phyloP scores from a whole-genome alignment of 2,797 vertebrate genomes.

The Graptemys geographica region DNA sequence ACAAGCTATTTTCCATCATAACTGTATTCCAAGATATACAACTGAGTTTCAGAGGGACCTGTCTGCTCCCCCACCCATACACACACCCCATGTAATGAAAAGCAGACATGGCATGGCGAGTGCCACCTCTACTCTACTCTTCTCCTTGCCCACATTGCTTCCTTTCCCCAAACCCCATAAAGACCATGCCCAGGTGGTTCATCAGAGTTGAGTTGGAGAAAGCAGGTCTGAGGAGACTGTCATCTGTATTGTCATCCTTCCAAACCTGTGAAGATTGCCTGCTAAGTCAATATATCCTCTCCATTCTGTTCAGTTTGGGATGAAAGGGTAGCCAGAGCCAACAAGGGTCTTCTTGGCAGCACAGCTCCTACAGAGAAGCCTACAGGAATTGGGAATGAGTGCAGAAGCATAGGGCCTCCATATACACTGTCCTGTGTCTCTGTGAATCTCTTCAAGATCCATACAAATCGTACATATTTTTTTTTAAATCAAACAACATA shows the following conservation, averaged over 20 bases:
- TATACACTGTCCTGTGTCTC: background rate
- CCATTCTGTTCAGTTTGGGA: background rate
- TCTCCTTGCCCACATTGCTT: background rate
- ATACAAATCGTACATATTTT: background rate
- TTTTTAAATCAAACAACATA: background rate
- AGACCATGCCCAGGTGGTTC: background rate
- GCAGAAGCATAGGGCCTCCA: background rate
- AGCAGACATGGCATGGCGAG: too few species aligned
- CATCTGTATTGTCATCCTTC: background rate
- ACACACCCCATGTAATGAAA: background rate
- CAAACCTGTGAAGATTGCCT: background rate
- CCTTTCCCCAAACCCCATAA: slow-evolving; percentile 53
- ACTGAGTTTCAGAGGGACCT: background rate
- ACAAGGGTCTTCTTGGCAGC: background rate
- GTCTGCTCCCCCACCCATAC: accelerated
- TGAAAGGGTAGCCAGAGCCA: background rate
- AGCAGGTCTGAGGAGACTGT: background rate
- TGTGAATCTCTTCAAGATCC: background rate
- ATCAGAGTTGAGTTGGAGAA: background rate
- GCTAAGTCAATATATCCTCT: background rate
- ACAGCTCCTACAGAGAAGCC: background rate
- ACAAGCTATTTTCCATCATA: background rate
- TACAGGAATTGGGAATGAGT: background rate
- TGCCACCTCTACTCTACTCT: background rate
- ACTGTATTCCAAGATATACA: background rate